Evolutionary conservation across 2,797 vertebrate genomes (phyloP).

Genomic region (Synanceia verrucosa): DNA sequence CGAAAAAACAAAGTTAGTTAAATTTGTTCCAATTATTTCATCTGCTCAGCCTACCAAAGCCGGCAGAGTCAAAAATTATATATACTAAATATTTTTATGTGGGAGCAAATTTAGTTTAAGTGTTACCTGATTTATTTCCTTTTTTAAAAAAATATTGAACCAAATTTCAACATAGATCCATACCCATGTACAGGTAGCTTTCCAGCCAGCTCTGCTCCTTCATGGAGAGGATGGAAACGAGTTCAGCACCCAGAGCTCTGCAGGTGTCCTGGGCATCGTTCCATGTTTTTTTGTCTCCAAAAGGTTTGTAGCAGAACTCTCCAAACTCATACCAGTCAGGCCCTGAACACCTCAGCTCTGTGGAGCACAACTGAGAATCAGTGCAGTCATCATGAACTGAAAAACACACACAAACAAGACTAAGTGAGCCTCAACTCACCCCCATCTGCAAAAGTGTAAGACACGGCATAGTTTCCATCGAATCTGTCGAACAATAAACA

Average conservation of each 20-base stretch:
- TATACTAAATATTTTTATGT: fast-evolving
- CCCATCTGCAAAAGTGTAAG: conserved; percentile 82
- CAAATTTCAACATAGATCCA: too few relatives aligned
- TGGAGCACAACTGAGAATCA: neutral
- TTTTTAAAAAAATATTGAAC: too few relatives aligned
- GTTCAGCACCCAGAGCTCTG: conserved; percentile 75
- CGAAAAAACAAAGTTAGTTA: neutral
- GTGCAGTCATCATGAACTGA: neutral
- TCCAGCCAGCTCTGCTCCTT: conserved; percentile 85
- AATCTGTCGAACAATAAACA: conserved; percentile 59
- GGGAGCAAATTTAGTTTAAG: neutral
- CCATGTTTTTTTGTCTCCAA: conserved; percentile 78
- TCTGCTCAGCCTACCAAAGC: neutral
- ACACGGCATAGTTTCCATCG: conserved; percentile 65
- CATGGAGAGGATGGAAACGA: conserved; percentile 80
- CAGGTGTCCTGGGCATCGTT: conserved; percentile 60
- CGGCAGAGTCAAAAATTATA: neutral
- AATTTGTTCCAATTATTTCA: neutral
- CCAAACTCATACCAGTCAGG: conserved; percentile 85
- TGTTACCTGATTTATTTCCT: neutral
- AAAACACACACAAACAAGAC: neutral
- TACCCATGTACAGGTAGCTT: conserved; percentile 84
- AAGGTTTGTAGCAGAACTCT: conserved; percentile 85
- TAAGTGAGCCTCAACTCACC: conserved; percentile 63
- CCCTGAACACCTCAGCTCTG: conserved; percentile 82